Conservation (phyloP, 2,797 vertebrate species). For the Parauchenoglanis punctatus region DNA sequence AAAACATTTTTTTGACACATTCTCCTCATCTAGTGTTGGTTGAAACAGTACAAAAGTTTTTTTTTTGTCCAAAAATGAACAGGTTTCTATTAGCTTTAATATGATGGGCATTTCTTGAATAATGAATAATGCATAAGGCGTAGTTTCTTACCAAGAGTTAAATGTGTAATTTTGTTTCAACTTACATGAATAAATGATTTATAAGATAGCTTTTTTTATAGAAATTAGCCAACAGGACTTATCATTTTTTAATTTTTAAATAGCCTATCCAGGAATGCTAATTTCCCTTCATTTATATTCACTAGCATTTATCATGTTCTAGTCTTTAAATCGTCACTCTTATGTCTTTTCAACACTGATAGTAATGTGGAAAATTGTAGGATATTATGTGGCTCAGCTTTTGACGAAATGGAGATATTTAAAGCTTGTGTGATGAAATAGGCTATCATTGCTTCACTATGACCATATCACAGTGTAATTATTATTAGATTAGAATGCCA, state of each 20-base stretch:
- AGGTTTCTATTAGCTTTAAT: not conserved
- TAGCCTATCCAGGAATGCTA: not conserved
- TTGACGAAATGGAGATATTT: not conserved
- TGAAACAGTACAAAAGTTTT: not conserved
- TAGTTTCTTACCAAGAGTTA: not conserved
- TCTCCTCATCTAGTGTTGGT: not conserved
- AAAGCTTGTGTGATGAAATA: not conserved
- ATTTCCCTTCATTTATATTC: constrained; percentile 27
- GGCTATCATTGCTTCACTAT: not conserved
- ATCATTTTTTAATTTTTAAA: constrained; percentile 6
- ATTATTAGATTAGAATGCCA: not conserved
- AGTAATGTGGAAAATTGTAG: not conserved
- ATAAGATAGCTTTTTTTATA: not conserved
- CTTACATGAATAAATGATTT: constrained; percentile 7
- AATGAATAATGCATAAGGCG: not conserved
- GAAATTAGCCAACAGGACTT: not conserved
- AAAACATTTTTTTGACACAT: not conserved
- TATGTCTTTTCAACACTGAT: not conserved
- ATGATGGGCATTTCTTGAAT: not conserved
- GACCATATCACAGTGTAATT: not conserved
- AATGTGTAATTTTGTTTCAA: not conserved
- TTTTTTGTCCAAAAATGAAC: not conserved
- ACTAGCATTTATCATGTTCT: constrained; percentile 2
- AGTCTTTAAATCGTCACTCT: constrained; percentile 7
- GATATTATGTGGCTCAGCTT: not conserved